A percentile compares a stretch with the other conserved stretches of the same genome.
Evolutionary conservation across 2,797 vertebrate genomes (phyloP).

Genomic region (Monodelphis domestica): DNA sequence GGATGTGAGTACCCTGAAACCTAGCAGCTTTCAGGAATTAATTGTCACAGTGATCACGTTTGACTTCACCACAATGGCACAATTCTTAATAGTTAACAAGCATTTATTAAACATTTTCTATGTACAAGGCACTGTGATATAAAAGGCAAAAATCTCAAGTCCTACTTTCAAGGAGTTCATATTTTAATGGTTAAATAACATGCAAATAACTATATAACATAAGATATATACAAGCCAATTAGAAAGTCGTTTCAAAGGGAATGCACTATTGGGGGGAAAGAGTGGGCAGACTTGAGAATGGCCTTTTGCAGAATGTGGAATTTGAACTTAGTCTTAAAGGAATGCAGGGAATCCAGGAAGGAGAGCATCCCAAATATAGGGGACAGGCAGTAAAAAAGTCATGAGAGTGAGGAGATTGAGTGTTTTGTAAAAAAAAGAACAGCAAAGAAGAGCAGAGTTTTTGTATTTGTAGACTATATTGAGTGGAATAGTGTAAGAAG

Average conservation of each 20-base stretch:
- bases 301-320: not conserved
- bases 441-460: not conserved
- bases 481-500: not conserved
- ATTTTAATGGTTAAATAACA: not conserved
- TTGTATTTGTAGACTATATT: not conserved
- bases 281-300: not conserved
- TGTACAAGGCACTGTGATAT: not conserved
- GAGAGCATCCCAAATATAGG: not conserved
- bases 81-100: not conserved
- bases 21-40: not conserved
- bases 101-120: not conserved
- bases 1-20: not conserved
- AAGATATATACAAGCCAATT: not conserved
- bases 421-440: not conserved
- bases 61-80: not conserved
- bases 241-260: not conserved
- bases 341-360: not conserved
- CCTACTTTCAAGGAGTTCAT: not conserved
- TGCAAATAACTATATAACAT: no score
- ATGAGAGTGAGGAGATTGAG: not conserved
- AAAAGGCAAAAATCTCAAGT: not conserved
- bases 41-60: not conserved
- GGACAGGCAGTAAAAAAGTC: not conserved
- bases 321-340: not conserved
- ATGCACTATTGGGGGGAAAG: not conserved